Evolutionary conservation across 1,140 invertebrate genomes (phyloP), one percentile per base, ranked within the genome.

Genomic region (Drosophila baimaii): DNA sequence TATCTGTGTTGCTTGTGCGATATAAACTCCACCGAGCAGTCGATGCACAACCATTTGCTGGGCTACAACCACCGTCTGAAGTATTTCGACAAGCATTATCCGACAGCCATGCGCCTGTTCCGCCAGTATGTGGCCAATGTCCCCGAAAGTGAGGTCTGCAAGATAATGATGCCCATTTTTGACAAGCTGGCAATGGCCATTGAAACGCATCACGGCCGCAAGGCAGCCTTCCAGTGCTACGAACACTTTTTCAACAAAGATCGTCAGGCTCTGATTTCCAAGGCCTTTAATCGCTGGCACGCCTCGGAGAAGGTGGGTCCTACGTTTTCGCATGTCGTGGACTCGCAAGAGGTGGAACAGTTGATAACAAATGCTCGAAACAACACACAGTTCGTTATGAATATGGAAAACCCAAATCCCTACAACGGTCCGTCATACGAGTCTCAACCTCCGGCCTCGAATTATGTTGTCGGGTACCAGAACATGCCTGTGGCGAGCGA

Each of bases 31-130:
- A 57, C 78, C 57, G 81, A 85, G 12, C 25, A 66, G 12, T 33
- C 57, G 3, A 91, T 91, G 90, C 88, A 91, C 49, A 76, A 74
- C 15, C 90, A 91, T 72, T 58, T 91, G 39, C 15, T 83, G 12
- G 80, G 88, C 7, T 86, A 89, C 17, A 86, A 76, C 37, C 90
- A 91, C 41, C 84, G 84, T 4, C 46, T 84, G 4, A 91, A 91
- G 57, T 91, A 79, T 71, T 90, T 83, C 6, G 90, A 91, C 64
- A 88, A 90, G 52, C 90, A 91, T 52, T 91, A 90, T 65, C 90
- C 90, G 1, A 90, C 90, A 12, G 81, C 81, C 2, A 59, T 91
- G 33, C 59, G 81, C 5, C 84, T 90, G n/a, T 91, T 69, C 33
- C 73, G 52, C 8, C 80, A 84, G 51, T 84, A 75, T 46, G 65